Conservation (phyloP, 2,113 vertebrate genomes). For the Lynx canadensis region DNA sequence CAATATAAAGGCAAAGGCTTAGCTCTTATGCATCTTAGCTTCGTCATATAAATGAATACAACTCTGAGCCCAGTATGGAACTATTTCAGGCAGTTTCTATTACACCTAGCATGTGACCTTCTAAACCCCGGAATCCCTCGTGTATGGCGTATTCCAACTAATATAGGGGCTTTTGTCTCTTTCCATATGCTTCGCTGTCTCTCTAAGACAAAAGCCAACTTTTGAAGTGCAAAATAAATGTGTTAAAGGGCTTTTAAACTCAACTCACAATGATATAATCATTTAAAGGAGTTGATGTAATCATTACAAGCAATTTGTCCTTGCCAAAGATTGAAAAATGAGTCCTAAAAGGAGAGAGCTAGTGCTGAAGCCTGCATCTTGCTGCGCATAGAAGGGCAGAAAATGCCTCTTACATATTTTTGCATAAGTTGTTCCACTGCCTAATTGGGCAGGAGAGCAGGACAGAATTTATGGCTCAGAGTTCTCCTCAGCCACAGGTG, state of each 20-base stretch:
- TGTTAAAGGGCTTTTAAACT: slow-evolving; percentile 78
- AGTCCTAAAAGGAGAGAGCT: slow-evolving; percentile 51
- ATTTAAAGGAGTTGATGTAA: slow-evolving; percentile 79
- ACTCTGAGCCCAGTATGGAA: not conserved
- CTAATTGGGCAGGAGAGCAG: slow-evolving; percentile 82
- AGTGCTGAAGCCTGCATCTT: slow-evolving; percentile 56
- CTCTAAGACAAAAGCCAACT: slow-evolving; percentile 74
- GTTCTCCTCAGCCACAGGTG: slow-evolving; percentile 80
- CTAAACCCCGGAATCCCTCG: not conserved
- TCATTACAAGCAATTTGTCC: slow-evolving; percentile 80
- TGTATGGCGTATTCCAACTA: not conserved
- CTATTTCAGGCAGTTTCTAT: slow-evolving; percentile 19
- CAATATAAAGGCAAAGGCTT: not conserved
- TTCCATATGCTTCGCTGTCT: slow-evolving; percentile 44
- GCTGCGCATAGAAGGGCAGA: slow-evolving; percentile 65
- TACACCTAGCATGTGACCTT: slow-evolving; percentile 50
- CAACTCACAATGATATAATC: slow-evolving; percentile 75
- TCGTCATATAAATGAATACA: not conserved
- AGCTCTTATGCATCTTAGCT: not conserved
- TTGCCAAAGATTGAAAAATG: slow-evolving; percentile 83
- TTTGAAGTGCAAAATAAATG: slow-evolving; percentile 78
- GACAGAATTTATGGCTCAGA: slow-evolving; percentile 79
- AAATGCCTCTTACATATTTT: slow-evolving; percentile 74
- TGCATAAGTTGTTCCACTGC: slow-evolving; percentile 79
- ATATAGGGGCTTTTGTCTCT: slow-evolving; percentile 45